Base-by-base conservation (phyloP, 2,113 vertebrate species). In the Nothocercus nigrocapillus region DNA sequence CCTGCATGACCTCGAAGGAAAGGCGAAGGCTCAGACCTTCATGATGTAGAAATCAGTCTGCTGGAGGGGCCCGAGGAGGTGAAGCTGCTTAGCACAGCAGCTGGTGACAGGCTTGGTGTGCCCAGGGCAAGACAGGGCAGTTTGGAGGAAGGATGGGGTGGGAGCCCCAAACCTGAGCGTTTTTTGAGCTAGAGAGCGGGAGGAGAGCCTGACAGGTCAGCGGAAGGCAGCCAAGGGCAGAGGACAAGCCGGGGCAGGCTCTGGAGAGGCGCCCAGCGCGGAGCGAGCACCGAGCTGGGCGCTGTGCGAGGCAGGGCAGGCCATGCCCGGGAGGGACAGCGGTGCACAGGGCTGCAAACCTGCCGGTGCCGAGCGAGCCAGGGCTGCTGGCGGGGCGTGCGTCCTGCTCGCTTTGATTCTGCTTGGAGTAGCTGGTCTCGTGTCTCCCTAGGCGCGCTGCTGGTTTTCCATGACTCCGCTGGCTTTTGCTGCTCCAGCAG, bases 261-360 rank as follows among this genome's bases (percentile, higher is more conserved):
- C 25, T 54, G 53, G 40, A 20, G 54, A 58, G 36, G 21, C 51
- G 19, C 28, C 28, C 14, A 9, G 18, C 36, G 16, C 20, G 40
- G 28, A 58, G 66, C 40, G 5, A 44, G 42, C 53, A 2, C 24
- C 3, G 24, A 68, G 27, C 47, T 27, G 13, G 13, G 28, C 3
- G 7, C n/a, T 8, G 6, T 11, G 51, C 3, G 11, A 47, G 54
- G 11, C 3, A 1, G 30, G 32, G 18, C n/a, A 32, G 51, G 63
- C 14, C 22, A 9, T 34, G 49, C 24, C 40, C 0, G 0, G 6
- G 11, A 8, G 12, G 5, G 3, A 6, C 4, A 1, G 1, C 30
- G 40, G 9, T 34, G 70, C 3, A 2, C 68, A 75, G 13, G 53
- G 53, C 25, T 1, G 4, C 40, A 14, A 16, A 70, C 24, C 45